Evolutionary conservation across 2,113 vertebrate species (phyloP), one percentile per base, ranked within the genome.

Genomic region (Labeo rohita): DNA sequence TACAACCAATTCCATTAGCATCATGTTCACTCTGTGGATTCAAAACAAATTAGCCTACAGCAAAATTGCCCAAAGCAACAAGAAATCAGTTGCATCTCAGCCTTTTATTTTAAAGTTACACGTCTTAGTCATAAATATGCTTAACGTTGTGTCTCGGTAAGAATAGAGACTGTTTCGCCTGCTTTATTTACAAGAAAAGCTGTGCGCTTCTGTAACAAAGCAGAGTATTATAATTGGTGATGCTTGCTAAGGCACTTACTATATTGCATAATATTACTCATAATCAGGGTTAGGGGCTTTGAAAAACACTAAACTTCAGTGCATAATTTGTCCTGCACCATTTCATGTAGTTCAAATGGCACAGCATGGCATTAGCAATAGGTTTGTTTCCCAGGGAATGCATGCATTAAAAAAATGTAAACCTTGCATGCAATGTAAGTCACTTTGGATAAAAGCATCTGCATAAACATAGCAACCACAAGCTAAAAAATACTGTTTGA

Each of bases 41-140:
- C 47, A 70, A 21, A 70, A 82, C 28, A 50, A 70, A 66, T 52
- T 2, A 54, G 80, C 80, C 80, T 82, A n/a, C 8, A 70, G 80
- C 47, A 36, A 52, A 66, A 50, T 52, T 8, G 63, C 80, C 47
- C 47, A 36, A 68, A 68, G 80, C 47, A n/a, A 23, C 2, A 61
- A 12, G 6, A 81, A 70, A 28, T 80, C 21, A 54, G 47, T 70
- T 70, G 79, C 43, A 49, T 80, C 43, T 16, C 0, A 2, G 47
- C 8, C 45, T 82, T 28, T 66, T 50, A 16, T 66, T 66, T 34
- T 50, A 34, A 81, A 81, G 45, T 47, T 8, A 81, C 6, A 65
- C 18, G n/a, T n/a, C 2, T 36, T 4, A 50, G 61, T 39, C 47
- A 11, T 68, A 8, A 36, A 70, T 36, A 70, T 70, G 23, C 9